Base-by-base conservation (phyloP, 2,797 vertebrate species). In the Oreochromis mossambicus region DNA sequence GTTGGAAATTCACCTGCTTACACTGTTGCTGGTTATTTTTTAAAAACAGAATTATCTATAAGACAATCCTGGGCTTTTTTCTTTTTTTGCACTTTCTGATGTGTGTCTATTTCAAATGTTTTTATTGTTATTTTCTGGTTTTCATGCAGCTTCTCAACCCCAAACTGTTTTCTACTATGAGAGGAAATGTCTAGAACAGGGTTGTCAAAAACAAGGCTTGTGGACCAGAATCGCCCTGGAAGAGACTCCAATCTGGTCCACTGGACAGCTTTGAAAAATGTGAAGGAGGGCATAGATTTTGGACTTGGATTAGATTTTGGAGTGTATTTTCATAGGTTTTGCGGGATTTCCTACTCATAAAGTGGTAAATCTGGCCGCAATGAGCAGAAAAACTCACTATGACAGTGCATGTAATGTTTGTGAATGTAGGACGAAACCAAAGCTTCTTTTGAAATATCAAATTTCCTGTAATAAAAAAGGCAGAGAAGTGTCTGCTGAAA, bases 181-280 rank as follows among this genome's bases (percentile, higher is more conserved):
- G 43, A 75, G 26, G 3, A 11, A 50, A 46, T 14, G 19, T 66
- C 41, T 43, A 63, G 34, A 63, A 63, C 58, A 2, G 34, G 58
- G 10, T 38, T 63, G 36, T 8, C 19, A 21, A 63, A 63, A 34
- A 63, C 38, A 63, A 36, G 58, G 19, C 10, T 36, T 38, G 58
- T 1, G 58, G 19, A 34, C 58, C 58, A 63, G 34, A 63, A 8
- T 63, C 0, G 0, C 32, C 19, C 34, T 63, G 11, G 19, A 2
- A 63, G 4, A 63, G 58, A 21, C 34, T 63, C 32, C 32, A 38
- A 21, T 3, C 3, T 1, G 11, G 58, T 8, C 58, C 10, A 38
- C 19, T 36, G 58, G 58, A 38, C 34, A 13, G 58, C 34, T 38
- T 36, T 63, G 34, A 63, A 38, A 63, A 8, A 2, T 63, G 17